Evolutionary conservation across 1,140 invertebrate species (phyloP).

Genomic region (Leptestheria dahalacensis): DNA sequence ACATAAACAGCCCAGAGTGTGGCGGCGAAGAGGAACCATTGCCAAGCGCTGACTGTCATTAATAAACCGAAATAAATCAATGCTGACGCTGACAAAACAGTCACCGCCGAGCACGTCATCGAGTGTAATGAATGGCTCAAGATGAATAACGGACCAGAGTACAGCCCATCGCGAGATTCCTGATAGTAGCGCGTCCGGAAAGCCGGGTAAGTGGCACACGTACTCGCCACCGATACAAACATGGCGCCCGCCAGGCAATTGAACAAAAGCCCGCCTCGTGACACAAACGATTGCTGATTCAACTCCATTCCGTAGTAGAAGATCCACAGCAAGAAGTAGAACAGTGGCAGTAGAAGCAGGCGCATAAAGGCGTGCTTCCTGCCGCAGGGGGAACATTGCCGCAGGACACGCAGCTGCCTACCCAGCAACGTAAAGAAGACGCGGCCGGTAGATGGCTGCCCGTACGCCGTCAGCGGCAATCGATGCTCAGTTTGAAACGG

Average conservation of each 20-base stretch:
- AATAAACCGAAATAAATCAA: conserved; percentile 42
- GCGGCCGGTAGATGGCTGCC: conserved; percentile 49
- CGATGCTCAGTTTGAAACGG: conserved; percentile 29
- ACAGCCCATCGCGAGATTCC: conserved; percentile 70
- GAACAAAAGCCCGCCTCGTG: conserved; percentile 61
- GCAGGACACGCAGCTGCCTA: conserved; percentile 39
- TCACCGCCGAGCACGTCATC: conserved; percentile 61
- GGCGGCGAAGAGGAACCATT: conserved; percentile 22
- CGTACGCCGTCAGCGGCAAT: conserved; percentile 48
- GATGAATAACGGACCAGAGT: conserved; percentile 66
- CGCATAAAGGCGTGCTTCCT: conserved; percentile 54
- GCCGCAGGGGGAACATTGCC: conserved; percentile 45
- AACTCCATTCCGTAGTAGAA: conserved; percentile 56
- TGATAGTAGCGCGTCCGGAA: conserved; percentile 80
- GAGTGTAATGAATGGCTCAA: conserved; percentile 61
- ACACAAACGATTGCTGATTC: conserved; percentile 55
- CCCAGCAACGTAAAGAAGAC: conserved; percentile 55
- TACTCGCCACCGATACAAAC: conserved; percentile 60
- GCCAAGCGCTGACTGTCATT: conserved; percentile 5
- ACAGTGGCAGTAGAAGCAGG: conserved; percentile 55
- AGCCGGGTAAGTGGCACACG: conserved; percentile 56
- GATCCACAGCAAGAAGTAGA: conserved; percentile 58
- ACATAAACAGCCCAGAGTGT: conserved; percentile 41
- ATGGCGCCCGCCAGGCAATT: conserved; percentile 62
- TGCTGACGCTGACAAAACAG: conserved; percentile 43